Conservation (phyloP, 2,888 invertebrate genomes). For the Philereme vetulata region DNA sequence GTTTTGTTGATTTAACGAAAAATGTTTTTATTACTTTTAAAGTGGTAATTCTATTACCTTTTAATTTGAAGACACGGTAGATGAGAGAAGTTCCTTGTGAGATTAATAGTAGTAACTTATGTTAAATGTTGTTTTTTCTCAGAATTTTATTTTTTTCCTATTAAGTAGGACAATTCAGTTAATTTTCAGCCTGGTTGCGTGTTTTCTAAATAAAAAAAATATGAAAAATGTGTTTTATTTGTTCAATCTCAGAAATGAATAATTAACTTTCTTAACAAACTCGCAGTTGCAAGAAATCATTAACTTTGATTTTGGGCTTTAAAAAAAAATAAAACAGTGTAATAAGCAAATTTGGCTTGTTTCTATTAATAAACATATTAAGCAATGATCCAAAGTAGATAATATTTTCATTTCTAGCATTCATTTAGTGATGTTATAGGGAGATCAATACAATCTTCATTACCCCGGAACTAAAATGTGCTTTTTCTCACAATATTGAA, state of each 20-base stretch:
- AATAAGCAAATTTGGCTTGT: not conserved
- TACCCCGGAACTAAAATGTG: not conserved
- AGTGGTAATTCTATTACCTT: no score
- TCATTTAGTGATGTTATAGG: constrained; percentile 1
- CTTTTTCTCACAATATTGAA: constrained; percentile 1
- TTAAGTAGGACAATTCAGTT: not conserved
- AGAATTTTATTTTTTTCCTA: no score
- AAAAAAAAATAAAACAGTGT: not conserved
- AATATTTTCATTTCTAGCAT: not conserved
- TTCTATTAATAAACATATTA: not conserved
- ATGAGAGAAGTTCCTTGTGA: no score
- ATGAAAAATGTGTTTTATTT: not conserved
- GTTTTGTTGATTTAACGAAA: not conserved
- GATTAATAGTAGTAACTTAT: no score
- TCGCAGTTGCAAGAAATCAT: constrained; percentile 1
- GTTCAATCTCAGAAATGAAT: not conserved
- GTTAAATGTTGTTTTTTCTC: no score
- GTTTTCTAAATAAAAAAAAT: not conserved
- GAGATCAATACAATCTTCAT: not conserved
- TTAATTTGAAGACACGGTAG: no score
- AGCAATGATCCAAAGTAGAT: not conserved
- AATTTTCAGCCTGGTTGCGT: not conserved
- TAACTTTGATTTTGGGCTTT: not conserved
- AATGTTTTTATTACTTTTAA: no score
- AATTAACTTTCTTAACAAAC: not conserved